Conservation (phyloP, 2,113 vertebrate genomes). For the Thinocorus orbignyianus region DNA sequence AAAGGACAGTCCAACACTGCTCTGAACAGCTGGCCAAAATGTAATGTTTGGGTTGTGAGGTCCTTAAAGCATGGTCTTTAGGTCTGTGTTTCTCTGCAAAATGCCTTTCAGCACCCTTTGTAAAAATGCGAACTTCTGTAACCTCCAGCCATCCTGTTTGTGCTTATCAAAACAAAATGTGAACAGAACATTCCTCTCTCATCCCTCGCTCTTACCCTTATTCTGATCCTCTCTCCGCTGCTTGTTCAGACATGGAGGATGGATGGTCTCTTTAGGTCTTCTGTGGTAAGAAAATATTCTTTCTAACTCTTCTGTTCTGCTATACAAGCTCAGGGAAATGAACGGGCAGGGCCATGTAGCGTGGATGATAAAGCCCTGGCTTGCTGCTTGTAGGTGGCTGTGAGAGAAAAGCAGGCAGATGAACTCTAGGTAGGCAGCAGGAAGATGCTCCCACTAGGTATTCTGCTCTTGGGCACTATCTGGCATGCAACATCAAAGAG, state of each 20-base stretch:
- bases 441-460: background rate
- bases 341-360: background rate
- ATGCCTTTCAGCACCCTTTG: background rate
- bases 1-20: fast-evolving
- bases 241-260: background rate
- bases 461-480: background rate
- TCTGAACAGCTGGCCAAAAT: background rate
- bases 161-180: background rate
- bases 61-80: background rate
- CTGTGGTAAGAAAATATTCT: background rate
- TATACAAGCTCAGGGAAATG: background rate
- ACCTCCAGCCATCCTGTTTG: background rate
- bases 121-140: constrained; percentile 2
- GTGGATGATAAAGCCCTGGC: background rate
- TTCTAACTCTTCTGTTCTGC: background rate
- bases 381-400: background rate
- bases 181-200: background rate
- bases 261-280: background rate
- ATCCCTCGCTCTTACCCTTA: background rate
- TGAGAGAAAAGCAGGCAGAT: background rate
- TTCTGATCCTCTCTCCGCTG: background rate
- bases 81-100: background rate
- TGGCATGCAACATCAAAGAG: constrained; percentile 13
- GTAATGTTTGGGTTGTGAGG: background rate
- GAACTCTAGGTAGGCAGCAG: background rate